Evolutionary conservation across 2,113 vertebrate genomes (phyloP), one percentile per base, ranked within the genome.

Genomic region (Gadus macrocephalus): DNA sequence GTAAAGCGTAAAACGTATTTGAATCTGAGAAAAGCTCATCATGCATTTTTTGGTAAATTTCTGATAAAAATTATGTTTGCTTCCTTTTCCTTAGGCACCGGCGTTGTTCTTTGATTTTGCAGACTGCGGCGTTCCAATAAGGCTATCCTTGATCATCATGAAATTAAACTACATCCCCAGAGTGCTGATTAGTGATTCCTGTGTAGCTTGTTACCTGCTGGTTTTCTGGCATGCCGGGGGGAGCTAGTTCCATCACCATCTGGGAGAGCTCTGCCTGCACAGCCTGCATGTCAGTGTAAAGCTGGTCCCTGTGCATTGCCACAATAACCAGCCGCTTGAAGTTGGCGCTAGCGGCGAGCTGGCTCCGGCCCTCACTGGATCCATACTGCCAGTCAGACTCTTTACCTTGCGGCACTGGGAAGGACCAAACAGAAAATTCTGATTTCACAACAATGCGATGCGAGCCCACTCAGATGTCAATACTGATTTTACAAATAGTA

Each of bases 361-460:
- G 96, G 88, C 81, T 87, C 62, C 91, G 92, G 2, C 97, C 97
- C 56, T 96, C 95, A 6, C 91, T 91, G 0, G 92, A 95, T 58
- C 96, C 94, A 77, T 98, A 98, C 4, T 97, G 92, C 96, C 97
- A 98, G 70, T 96, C 94, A 0, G 95, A 94, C 86, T 99, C 96
- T 65, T 94, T 92, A 59, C 96, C 96, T 83, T 98, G 96, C 3
- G 97, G 97, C 67, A 98, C 97, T 99, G 71, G 71, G 69, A 79
- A 78, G 74, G 62, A 61, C 38, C 78, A 73, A 1, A 71, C 6
- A 67, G 15, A 1, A 19, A 12, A 4, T 1, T 1, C 11, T 55
- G 53, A 74, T 38, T 9, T 22, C 59, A 65, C 5, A 55, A 27
- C 7, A 7, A 5, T 35, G 64, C 9, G 17, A 12, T 68, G 14